These are phyloP conservation scores for Agrochola macilenta DNA, from an alignment of 2,888 invertebrate species.

Conservation along the genomic window DNA sequence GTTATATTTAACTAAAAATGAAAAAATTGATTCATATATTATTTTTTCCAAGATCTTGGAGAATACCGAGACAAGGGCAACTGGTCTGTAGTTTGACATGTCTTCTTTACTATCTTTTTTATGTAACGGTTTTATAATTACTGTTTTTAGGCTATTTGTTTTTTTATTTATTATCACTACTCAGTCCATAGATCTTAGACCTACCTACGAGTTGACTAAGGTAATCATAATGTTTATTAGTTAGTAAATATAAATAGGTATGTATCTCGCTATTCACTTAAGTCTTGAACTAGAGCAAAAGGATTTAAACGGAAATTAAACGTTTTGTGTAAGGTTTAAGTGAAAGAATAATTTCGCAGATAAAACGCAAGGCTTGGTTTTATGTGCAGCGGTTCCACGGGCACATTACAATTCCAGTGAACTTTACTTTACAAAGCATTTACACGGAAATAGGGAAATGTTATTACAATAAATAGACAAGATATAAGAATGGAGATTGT, in stretches of 20 bases:
- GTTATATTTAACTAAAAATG: too few relatives aligned
- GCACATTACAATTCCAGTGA: conserved; percentile 12
- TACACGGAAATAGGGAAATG: background rate
- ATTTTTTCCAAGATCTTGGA: too few relatives aligned
- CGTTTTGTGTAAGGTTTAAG: conserved; percentile 46
- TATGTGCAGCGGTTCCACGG: conserved; percentile 6
- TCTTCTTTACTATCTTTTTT: too few relatives aligned
- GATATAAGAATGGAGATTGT: background rate
- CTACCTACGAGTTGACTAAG: background rate
- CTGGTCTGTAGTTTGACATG: too few relatives aligned
- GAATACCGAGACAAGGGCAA: too few relatives aligned
- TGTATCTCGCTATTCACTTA: conserved; percentile 14
- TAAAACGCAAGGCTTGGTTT: conserved; percentile 36
- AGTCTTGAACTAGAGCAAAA: background rate
- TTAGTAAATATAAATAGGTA: background rate
- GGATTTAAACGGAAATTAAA: conserved; percentile 58
- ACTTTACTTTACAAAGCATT: conserved; percentile 22
- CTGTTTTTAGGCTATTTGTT: too few relatives aligned
- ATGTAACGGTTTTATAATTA: too few relatives aligned
- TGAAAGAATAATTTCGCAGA: conserved; percentile 53
- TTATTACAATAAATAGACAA: background rate
- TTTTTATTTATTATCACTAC: too few relatives aligned
- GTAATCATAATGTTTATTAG: background rate
- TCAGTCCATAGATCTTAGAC: too few relatives aligned
- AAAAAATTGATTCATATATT: too few relatives aligned